Percentiles rank a stretch among this genome's conserved stretches.
phyloP scores from a whole-genome alignment of 2,888 invertebrate species.

The Anaspis maculata region DNA sequence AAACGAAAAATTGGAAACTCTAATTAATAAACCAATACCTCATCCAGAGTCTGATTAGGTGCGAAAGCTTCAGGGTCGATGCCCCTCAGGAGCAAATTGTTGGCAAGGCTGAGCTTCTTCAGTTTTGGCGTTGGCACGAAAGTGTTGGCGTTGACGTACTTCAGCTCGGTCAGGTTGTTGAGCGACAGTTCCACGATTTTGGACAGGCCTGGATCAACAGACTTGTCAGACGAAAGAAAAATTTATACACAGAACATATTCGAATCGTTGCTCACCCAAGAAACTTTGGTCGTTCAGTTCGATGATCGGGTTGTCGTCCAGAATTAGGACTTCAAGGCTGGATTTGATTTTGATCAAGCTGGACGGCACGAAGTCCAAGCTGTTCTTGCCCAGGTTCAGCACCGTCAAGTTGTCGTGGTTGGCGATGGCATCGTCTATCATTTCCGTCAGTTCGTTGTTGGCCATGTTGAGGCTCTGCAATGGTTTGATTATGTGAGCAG shows the following conservation, averaged over 20 bases:
- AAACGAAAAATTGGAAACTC: no score
- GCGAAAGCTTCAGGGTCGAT: constrained; percentile 55
- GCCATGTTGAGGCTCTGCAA: constrained; percentile 36
- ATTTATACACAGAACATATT: no score
- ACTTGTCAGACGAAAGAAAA: no score
- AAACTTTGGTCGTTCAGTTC: constrained; percentile 54
- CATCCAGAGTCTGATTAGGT: constrained; percentile 45
- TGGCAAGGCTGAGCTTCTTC: constrained; percentile 28
- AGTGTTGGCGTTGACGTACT: constrained; percentile 41
- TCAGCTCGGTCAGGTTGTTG: constrained; percentile 49
- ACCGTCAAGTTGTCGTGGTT: constrained; percentile 46
- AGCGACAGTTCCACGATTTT: constrained; percentile 52
- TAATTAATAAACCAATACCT: no score
- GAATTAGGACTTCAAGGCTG: constrained; percentile 49
- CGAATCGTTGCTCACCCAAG: constrained; percentile 41
- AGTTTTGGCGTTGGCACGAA: constrained; percentile 30
- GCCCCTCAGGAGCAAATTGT: constrained; percentile 29
- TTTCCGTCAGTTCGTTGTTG: constrained; percentile 49
- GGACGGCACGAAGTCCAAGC: constrained; percentile 51
- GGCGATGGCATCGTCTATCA: constrained; percentile 49
- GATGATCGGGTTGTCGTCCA: constrained; percentile 54
- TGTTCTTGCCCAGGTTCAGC: constrained; percentile 54
- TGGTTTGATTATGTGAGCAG: no score
- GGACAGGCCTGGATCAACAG: constrained; percentile 41
- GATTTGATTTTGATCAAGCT: constrained; percentile 47